Evolutionary conservation across 1,140 invertebrate species (phyloP), one percentile per base, ranked within the genome.

Genomic region (Ptiloglossa arizonensis): DNA sequence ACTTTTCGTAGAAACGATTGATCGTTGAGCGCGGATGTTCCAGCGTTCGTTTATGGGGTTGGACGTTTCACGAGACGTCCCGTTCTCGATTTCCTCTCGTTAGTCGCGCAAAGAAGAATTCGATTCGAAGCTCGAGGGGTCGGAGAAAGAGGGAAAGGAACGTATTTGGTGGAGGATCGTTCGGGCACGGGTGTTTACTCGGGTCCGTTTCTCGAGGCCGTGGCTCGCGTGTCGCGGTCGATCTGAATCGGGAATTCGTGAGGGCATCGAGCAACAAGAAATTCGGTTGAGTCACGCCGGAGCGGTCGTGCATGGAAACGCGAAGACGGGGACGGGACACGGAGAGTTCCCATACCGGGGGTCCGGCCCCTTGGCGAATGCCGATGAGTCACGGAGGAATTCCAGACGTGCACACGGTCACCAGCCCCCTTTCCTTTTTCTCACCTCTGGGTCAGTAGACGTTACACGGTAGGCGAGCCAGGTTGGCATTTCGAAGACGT

Each of bases 311-410:
- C 35, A 29, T 70, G 80, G 68, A 82, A 73, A 79, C 27, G 80
- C 52, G 48, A 82, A 78, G 57, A 81, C 60, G 32, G 27, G 56
- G 32, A 29, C 64, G 44, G 52, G 67, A 27, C 41, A 38, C 70
- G 11, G 46, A n/a, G 64, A 35, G 59, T 76, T 83, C 82, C 67
- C 82, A 79, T 82, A 82, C 56, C 81, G 67, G 50, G 44, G 69
- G 38, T 35, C 54, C 27, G 79, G 48, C 54, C 52, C 66, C 62
- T 80, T 73, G 66, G 54, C 81, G 82, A 83, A 83, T 64, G 63
- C 56, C 82, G 69, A 64, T 84, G 82, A 84, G 76, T 84, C 82
- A 84, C 54, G 70, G 38, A 80, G 77, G 71, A 80, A 84, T 84
- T 83, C 82, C 76, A 84, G 54, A 54, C 75, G 74, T 32, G 71